Percentiles rank a stretch among this genome's conserved stretches.
Conservation (phyloP, 2,113 vertebrate genomes). For the Prinia subflava region DNA sequence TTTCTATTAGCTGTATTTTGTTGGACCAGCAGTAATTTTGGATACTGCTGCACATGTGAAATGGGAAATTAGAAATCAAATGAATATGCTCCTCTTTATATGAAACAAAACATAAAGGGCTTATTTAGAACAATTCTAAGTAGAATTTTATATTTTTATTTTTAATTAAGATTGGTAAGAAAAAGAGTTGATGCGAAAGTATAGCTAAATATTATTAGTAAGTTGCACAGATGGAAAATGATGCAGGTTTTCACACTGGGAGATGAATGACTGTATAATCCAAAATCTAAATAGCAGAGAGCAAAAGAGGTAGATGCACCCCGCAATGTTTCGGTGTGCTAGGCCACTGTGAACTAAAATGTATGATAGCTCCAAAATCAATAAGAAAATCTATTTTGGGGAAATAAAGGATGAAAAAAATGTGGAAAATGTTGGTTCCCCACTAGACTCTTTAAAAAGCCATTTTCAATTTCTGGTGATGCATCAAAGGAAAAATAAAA, state of each 20-base stretch:
- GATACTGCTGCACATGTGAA: neutral
- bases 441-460: neutral
- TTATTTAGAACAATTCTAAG: neutral
- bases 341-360: neutral
- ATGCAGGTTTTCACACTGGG: neutral
- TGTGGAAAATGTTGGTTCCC: neutral
- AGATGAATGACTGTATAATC: neutral
- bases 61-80: neutral
- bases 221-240: neutral
- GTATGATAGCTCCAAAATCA: conserved; percentile 1
- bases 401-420: conserved; percentile 1
- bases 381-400: conserved; percentile 9
- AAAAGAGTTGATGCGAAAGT: neutral
- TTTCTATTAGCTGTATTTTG: neutral
- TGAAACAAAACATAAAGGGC: neutral
- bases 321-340: neutral
- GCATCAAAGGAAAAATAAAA: neutral
- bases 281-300: neutral
- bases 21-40: neutral
- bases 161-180: neutral
- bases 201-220: neutral
- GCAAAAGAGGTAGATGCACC: neutral
- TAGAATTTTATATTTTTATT: neutral
- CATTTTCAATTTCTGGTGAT: conserved; percentile 21
- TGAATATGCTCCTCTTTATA: neutral